phyloP scores from a whole-genome alignment of 2,797 vertebrate genomes.

The Sus cebifrons region DNA sequence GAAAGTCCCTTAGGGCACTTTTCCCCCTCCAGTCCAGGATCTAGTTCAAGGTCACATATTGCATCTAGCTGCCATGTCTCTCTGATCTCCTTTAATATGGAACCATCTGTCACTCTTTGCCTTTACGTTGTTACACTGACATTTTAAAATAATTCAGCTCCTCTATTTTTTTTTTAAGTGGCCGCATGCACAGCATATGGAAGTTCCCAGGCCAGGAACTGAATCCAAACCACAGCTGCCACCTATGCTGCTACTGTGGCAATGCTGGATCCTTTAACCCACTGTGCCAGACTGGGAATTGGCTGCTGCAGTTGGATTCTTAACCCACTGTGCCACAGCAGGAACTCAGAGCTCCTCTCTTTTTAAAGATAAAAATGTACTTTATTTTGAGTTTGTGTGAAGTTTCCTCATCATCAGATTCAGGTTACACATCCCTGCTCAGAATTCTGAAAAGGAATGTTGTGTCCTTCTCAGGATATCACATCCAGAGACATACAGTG shows the following conservation, averaged over 20 bases:
- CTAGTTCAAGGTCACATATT: neutral
- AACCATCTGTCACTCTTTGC: neutral
- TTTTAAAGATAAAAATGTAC: slow-evolving; percentile 15
- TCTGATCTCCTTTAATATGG: neutral
- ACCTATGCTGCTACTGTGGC: too few species aligned
- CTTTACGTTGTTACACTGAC: neutral
- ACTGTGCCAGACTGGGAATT: too few species aligned
- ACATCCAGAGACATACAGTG: accelerated
- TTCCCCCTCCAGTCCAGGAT: neutral
- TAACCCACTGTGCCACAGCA: too few species aligned
- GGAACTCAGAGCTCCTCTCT: neutral
- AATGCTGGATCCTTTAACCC: too few species aligned
- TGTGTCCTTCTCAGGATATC: neutral
- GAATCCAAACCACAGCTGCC: too few species aligned
- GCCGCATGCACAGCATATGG: too few species aligned
- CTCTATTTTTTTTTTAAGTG: neutral
- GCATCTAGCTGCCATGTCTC: neutral
- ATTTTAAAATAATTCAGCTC: slow-evolving; percentile 4
- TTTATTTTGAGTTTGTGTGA: neutral
- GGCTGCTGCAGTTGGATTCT: too few species aligned
- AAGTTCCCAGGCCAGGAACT: too few species aligned
- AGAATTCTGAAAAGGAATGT: neutral
- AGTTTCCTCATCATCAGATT: neutral
- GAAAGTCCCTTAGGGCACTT: neutral
- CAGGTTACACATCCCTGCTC: neutral